Conservation (phyloP, 2,797 vertebrate genomes). For the Crenuchus spilurus region DNA sequence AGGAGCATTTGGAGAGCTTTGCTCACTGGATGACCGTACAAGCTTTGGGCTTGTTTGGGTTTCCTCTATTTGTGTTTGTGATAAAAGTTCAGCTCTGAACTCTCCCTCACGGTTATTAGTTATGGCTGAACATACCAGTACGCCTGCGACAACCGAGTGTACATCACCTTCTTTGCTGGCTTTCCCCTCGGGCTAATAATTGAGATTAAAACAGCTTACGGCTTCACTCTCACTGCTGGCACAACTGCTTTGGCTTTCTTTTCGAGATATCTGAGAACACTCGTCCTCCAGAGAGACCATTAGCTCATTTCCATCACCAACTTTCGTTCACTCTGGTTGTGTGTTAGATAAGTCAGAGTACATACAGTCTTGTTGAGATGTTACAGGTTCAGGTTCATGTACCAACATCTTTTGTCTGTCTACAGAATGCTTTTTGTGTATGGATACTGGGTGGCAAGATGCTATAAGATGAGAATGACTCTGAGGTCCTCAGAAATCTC, state of each 20-base stretch:
- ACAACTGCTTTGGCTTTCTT: slow-evolving; percentile 53
- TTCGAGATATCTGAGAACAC: slow-evolving; percentile 69
- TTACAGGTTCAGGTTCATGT: neutral
- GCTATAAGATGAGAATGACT: neutral
- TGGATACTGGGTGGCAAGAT: neutral
- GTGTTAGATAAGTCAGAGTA: slow-evolving; percentile 57
- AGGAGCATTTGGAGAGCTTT: neutral
- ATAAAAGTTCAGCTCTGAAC: neutral
- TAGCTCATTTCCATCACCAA: slow-evolving; percentile 45
- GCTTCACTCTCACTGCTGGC: slow-evolving; percentile 1
- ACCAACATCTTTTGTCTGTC: neutral
- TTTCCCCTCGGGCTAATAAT: slow-evolving; percentile 43
- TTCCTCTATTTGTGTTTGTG: slow-evolving; percentile 7
- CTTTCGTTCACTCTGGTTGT: slow-evolving; percentile 26
- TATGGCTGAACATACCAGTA: neutral
- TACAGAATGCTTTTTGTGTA: slow-evolving; percentile 1
- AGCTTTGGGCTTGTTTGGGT: neutral
- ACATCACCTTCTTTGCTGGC: slow-evolving; percentile 23
- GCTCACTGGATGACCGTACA: neutral
- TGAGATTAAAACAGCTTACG: slow-evolving; percentile 6
- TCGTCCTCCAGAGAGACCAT: slow-evolving; percentile 59
- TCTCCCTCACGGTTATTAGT: neutral
- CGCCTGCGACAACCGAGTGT: neutral
- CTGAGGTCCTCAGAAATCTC: no score
- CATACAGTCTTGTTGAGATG: slow-evolving; percentile 37